Base-by-base conservation (phyloP, 1,140 invertebrate species). In the Drosophila orosa region DNA sequence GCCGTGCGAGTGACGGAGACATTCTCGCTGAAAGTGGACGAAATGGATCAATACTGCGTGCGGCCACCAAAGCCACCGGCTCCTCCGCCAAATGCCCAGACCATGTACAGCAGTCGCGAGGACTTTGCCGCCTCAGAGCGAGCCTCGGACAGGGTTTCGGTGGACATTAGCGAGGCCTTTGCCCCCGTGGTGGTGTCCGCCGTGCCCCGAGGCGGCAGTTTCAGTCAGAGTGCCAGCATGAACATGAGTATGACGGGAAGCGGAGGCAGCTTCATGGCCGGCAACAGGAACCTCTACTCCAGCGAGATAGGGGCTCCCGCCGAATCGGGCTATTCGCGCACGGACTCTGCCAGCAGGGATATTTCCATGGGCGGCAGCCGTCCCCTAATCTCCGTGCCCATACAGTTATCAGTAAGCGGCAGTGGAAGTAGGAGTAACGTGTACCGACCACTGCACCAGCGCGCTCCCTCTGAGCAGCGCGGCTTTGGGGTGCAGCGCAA, bases 1-100 rank as follows among this genome's bases (percentile, higher is more conserved):
- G 76, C 91, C 0, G 91, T 91, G 12, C 81, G 86, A 3, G 90
- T 91, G 0, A 89, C 79, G 0, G 91, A 92, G 55, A 92, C 91
- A 4, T 92, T 92, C 40, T 91, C 91, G 0, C 59, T 92, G 0
- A 92, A 92, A 27, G 90, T 91, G 8, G 91, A 92, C 35, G 91
- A 92, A 40, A 91, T 92, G 90, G 91, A 92, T 80, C 91, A 92
- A 54, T 92, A 92, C 33, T 55, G 69, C 25, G 25, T 73, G 2
- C 78, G 74, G 6, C 90, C 90, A 10, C 27, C 69, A 0, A 90
- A 90, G 42, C 74, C 74, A 15, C 58, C 55, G 27, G 71, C 79
- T 42, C 80, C 85, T 0, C 73, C 78, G 0, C 31, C 74, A 2
- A 63, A 75, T 37, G 82, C 86, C 13, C 82, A 69, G 50, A 85